Evolutionary conservation across 2,888 invertebrate species (phyloP), one percentile per base, ranked within the genome.

Genomic region (Ennomos quercinarius): DNA sequence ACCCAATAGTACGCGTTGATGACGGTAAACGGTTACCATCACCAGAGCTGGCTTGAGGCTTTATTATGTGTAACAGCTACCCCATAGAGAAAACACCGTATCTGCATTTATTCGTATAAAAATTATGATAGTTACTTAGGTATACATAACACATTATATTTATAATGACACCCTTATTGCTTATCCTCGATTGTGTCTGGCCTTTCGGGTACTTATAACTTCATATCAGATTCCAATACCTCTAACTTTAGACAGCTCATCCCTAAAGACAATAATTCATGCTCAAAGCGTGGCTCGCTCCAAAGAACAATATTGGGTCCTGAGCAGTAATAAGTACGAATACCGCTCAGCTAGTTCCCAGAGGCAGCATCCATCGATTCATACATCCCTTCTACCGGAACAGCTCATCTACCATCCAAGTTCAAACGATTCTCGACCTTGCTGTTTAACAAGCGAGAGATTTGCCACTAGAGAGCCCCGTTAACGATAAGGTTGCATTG

Each of bases 321-420:
- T 42, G 36, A 50, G 35, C 36, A 50, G 50, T 40, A 41, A 41
- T 40, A 56, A 47, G 39, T 34, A 36, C 52, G 36, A 27, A 34
- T 40, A 49, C 36, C 49, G 44, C 41, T 46, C 53, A 17, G 36
- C 48, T 12, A 44, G 55, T 36, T 60, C 64, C 66, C 60, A 64
- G 39, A 60, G 64, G 66, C 61, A 64, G 49, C 55, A 61, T 59
- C 53, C 43, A 52, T 66, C 56, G 51, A 59, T 49, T 42, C 11
- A 39, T 44, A 43, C 41, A 50, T 27, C 37, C 36, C 42, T 45
- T 11, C 9, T 34, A 44, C 39, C 38, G 41, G 27, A 56, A 59
- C 38, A 44, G 35, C 10, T 6, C 35, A 52, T 49, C 36, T 41
- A 36, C 39, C 48, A 55, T 4, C 41, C 9, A 27, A 13, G n/a